These are phyloP conservation scores for Galeopterus variegatus DNA, from an alignment of 2,113 vertebrate genomes.

Conservation along the genomic window DNA sequence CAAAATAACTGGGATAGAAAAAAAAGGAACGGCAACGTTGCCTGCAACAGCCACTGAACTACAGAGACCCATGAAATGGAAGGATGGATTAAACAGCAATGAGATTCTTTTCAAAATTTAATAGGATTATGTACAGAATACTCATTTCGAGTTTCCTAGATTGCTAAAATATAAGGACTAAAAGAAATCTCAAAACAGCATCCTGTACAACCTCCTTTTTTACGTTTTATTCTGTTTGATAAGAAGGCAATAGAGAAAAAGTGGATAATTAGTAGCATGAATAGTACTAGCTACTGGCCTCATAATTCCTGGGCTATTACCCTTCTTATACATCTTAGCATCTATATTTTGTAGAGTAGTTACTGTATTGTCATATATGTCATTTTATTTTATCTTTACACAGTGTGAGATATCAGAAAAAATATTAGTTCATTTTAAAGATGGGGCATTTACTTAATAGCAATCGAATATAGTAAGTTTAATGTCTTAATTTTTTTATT, in stretches of 20 bases:
- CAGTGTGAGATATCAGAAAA: constrained; percentile 2
- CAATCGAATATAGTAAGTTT: not conserved
- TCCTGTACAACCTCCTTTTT: not conserved
- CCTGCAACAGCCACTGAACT: not conserved
- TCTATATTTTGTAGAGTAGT: not conserved
- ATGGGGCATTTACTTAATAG: not conserved
- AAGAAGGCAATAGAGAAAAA: not conserved
- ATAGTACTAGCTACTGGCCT: not conserved
- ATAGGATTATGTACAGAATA: not conserved
- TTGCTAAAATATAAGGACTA: not conserved
- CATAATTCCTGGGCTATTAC: not conserved
- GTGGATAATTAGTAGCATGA: not conserved
- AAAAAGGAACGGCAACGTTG: constrained; percentile 31
- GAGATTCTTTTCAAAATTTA: not conserved
- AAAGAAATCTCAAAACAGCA: not conserved
- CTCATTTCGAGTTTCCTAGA: not conserved
- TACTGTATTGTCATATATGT: not conserved
- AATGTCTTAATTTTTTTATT: not conserved
- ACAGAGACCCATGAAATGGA: not conserved
- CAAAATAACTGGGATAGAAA: constrained; percentile 49
- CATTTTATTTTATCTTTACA: not conserved
- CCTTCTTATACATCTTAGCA: not conserved
- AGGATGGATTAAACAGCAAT: accelerated
- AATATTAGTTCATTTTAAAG: not conserved
- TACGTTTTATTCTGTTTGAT: not conserved